Conservation (phyloP, 2,888 invertebrate species). For the Drosophila infuscata region DNA sequence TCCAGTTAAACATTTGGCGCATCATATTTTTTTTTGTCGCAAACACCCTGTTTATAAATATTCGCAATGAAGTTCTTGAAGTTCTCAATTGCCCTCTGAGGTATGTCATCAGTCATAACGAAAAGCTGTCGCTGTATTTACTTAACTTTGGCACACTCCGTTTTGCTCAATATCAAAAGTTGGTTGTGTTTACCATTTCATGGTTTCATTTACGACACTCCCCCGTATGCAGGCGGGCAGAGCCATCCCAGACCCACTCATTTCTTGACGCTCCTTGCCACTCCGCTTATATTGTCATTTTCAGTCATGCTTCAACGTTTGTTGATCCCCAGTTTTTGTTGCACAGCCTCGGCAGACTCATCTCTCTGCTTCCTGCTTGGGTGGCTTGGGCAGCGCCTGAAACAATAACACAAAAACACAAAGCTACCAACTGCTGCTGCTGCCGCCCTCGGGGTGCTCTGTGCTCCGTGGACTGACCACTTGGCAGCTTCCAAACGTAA, state of each 20-base stretch:
- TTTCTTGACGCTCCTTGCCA: slow-evolving; percentile 7
- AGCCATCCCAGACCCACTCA: slow-evolving; percentile 7
- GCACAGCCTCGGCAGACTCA: slow-evolving; percentile 32
- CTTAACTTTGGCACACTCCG: slow-evolving; percentile 57
- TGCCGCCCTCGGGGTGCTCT: slow-evolving; percentile 35
- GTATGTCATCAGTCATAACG: slow-evolving; percentile 60
- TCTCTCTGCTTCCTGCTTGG: slow-evolving; percentile 37
- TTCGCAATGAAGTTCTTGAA: slow-evolving; percentile 25
- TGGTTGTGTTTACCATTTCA: slow-evolving; percentile 71
- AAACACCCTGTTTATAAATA: neutral
- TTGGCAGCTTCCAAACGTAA: slow-evolving; percentile 62
- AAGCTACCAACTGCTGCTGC: slow-evolving; percentile 43
- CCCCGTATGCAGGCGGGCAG: slow-evolving; percentile 13
- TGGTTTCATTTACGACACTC: slow-evolving; percentile 64
- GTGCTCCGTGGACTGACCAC: slow-evolving; percentile 60
- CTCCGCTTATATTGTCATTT: slow-evolving; percentile 62
- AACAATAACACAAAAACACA: slow-evolving; percentile 66
- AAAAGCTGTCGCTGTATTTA: slow-evolving; percentile 55
- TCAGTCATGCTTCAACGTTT: slow-evolving; percentile 64
- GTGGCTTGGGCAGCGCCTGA: slow-evolving; percentile 41
- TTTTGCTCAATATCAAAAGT: slow-evolving; percentile 60
- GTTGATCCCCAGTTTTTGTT: slow-evolving; percentile 52
- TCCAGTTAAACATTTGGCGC: slow-evolving; percentile 17
- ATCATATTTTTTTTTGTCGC: slow-evolving; percentile 11
- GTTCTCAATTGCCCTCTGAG: slow-evolving; percentile 35